Evolutionary conservation across 1,140 invertebrate genomes (phyloP), one percentile per base, ranked within the genome.

Genomic region (Anagrus nilaparvatae): DNA sequence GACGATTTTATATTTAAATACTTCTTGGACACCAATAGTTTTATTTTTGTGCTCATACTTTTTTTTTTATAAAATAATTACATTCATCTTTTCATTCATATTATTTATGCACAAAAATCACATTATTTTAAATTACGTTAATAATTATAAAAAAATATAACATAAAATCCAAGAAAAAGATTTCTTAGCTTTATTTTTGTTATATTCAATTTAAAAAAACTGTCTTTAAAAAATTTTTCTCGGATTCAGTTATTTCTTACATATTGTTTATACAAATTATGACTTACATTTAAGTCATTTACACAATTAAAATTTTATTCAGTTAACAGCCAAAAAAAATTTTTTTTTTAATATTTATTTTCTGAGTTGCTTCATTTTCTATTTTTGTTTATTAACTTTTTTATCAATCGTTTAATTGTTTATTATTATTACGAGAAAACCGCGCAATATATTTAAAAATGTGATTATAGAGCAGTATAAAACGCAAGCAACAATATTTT

Each of bases 1-100:
- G 58, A 63, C 57, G 55, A 65, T 60, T 60, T 65, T 63, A 60
- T 63, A 63, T 55, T 62, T 62, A 62, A 62, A 65, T 62, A 60
- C 55, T 61, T 63, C 51, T 56, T 65, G 59, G 59, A 61, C 60
- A 62, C 56, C 62, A 53, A 62, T 65, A 65, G 53, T 61, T 60
- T 56, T 58, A 45, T 44, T 41, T 49, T 16, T 46, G n/a, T n/a
- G n/a, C n/a, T n/a, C n/a, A n/a, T n/a, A n/a, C 31, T 17, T 40
- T 19, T 40, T 33, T 47, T 36, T 43, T 40, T 46, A 36, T 36
- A 28, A 13, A 44, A 44, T 39, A 43, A 24, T 41, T 27, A 39
- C 18, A 25, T 29, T 38, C 31, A 17, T 13, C 30, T 14, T 47
- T 29, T 16, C 24, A 31, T 37, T 44, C 24, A 14, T 19, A 25